A percentile compares a stretch with the other conserved stretches of the same genome.
Evolutionary conservation across 2,797 vertebrate species (phyloP).

Genomic region (Leptodactylus fallax): DNA sequence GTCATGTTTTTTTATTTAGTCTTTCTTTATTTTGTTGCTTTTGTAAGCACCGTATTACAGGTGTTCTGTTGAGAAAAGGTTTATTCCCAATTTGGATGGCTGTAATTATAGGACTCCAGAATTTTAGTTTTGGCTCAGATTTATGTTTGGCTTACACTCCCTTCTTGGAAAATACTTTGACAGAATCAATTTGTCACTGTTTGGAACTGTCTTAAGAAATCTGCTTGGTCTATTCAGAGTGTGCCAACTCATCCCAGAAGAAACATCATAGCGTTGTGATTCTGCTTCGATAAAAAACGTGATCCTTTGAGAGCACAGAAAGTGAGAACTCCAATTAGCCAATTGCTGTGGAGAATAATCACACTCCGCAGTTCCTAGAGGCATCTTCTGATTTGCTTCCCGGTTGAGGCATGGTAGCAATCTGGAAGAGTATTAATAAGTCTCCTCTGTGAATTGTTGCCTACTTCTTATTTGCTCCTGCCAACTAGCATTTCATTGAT

Average conservation of each 20-base stretch:
- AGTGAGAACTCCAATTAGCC: conserved; percentile 65
- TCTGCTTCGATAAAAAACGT: conserved; percentile 13
- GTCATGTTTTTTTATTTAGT: neutral
- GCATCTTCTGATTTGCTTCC: conserved; percentile 60
- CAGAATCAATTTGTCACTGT: conserved; percentile 58
- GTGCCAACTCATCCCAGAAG: neutral
- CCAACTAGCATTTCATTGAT: conserved; percentile 56
- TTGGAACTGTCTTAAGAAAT: conserved; percentile 59
- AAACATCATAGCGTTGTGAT: neutral
- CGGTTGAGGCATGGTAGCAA: conserved; percentile 58
- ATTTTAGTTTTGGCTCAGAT: conserved; percentile 30
- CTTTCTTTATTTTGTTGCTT: neutral
- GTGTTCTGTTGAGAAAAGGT: conserved; percentile 35
- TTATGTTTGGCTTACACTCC: conserved; percentile 46
- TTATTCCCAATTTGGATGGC: neutral
- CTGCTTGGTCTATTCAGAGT: conserved; percentile 49
- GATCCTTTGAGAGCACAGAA: conserved; percentile 36
- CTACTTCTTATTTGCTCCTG: conserved; percentile 48
- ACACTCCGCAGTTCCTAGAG: conserved; percentile 59
- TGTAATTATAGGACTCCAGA: conserved; percentile 39
- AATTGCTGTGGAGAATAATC: conserved; percentile 62
- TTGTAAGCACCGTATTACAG: conserved; percentile 5
- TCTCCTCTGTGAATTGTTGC: conserved; percentile 65
- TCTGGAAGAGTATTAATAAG: conserved; percentile 68
- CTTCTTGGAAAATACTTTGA: conserved; percentile 56